Base-by-base conservation (phyloP, 2,797 vertebrate genomes). In the Pseudomugil gertrudae region DNA sequence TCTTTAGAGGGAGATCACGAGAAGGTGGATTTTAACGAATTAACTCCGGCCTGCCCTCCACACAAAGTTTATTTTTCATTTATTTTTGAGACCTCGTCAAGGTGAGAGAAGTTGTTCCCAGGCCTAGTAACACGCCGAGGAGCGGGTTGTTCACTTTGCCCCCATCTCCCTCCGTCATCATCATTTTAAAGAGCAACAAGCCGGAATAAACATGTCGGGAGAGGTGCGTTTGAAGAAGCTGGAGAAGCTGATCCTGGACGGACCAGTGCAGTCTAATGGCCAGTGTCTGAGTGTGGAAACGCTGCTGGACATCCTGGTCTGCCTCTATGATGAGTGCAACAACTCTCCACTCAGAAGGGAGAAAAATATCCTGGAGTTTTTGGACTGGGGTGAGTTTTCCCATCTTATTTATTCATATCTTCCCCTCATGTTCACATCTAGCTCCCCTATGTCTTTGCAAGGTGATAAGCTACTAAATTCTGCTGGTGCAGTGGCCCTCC, bases 171-270 rank as follows among this genome's bases (percentile, higher is more conserved):
- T 55, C n/a, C 40, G 63, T 57, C 70, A 84, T 54, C 77, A 88
- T 85, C 72, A 61, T 69, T 79, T 80, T 50, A 23, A 26, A 35
- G 62, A 4, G 24, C 38, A 63, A 54, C 47, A 55, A 63, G 61
- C 30, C 67, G 79, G 81, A 90, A 80, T 66, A 89, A 93, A 48
- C 86, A 99, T 99, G 98, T 99, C 98, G 81, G 98, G 96, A 87
- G 97, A 99, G 93, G 97, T 99, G 87, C 96, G 98, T 91, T 93
- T 99, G 95, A 96, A 96, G 95, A 97, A 97, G 92, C 90, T 99
- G 95, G 98, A 99, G 90, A 96, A 98, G 89, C 94, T 99, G 90
- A 86, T 99, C 80, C 90, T 98, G 94, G 97, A 96, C 89, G 97
- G 98, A 70, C 96, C 97, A 53, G 94, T 92, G 66, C 95, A 92